Percentiles rank a stretch among this genome's conserved stretches.
phyloP scores from a whole-genome alignment of 2,797 vertebrate species.

The Characodon lateralis region DNA sequence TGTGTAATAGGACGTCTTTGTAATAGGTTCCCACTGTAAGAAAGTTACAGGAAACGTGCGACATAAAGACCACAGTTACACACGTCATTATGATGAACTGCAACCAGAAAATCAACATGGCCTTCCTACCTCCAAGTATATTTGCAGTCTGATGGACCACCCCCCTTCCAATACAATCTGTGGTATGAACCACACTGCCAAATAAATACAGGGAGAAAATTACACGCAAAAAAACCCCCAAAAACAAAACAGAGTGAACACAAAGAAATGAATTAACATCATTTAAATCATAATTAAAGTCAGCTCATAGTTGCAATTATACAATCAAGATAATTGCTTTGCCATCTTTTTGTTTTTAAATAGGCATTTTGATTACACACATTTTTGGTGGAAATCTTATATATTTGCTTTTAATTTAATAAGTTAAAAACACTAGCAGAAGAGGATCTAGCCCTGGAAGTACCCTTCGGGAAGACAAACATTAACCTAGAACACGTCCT shows the following conservation, averaged over 20 bases:
- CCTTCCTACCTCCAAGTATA: constrained; percentile 23
- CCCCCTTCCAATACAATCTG: neutral
- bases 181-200: too few relatives aligned
- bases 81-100: constrained; percentile 24
- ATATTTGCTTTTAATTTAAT: constrained; percentile 1
- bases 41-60: constrained; percentile 12
- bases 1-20: too few relatives aligned
- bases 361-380: neutral
- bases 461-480: constrained; percentile 8
- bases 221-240: neutral
- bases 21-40: constrained; percentile 26
- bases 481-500: neutral
- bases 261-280: neutral
- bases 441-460: constrained; percentile 5
- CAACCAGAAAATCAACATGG: constrained; percentile 37
- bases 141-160: constrained; percentile 32
- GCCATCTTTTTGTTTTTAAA: neutral
- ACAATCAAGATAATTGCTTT: too few relatives aligned
- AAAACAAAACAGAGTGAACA: neutral
- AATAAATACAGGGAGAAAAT: neutral
- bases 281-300: neutral
- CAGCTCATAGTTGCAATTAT: neutral
- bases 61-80: constrained; percentile 3
- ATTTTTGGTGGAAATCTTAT: neutral
- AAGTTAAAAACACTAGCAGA: neutral